These are phyloP conservation scores for Drosophila sordidapex DNA, from an alignment of 2,888 invertebrate species.

Conservation along the genomic window DNA sequence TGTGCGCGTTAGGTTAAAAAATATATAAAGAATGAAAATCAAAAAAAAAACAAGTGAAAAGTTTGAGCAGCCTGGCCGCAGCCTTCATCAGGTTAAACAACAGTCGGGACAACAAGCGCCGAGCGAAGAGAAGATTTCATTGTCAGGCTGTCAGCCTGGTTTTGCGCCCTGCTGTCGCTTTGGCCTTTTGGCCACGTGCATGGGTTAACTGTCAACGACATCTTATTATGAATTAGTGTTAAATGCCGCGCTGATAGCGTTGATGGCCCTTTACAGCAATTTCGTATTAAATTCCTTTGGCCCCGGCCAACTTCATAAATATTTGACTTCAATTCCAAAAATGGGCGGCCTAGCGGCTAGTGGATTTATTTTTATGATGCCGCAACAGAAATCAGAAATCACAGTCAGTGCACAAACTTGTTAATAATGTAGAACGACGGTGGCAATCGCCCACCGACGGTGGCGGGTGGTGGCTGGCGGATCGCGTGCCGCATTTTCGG, in stretches of 20 bases:
- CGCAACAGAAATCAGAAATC: conserved; percentile 58
- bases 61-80: conserved; percentile 48
- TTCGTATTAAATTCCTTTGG: conserved; percentile 59
- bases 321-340: conserved; percentile 53
- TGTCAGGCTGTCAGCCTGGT: conserved; percentile 52
- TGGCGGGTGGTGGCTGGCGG: conserved; percentile 2
- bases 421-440: conserved; percentile 63
- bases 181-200: conserved; percentile 49
- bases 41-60: conserved; percentile 40
- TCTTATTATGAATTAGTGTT: conserved; percentile 83
- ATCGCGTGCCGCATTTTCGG: conserved; percentile 81
- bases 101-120: conserved; percentile 47
- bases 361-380: conserved; percentile 77
- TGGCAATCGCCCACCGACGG: conserved; percentile 10
- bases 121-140: conserved; percentile 61
- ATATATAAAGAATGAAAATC: conserved; percentile 7
- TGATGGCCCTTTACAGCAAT: conserved; percentile 69
- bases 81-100: conserved; percentile 67
- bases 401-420: conserved; percentile 70
- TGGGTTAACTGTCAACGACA: conserved; percentile 82
- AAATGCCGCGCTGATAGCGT: conserved; percentile 74
- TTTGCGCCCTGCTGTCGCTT: neutral
- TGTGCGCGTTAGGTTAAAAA: conserved; percentile 28
- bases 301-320: conserved; percentile 60
- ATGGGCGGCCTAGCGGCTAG: conserved; percentile 30